Percentiles rank a stretch among this genome's conserved stretches.
Conservation (phyloP, 35 echinoderm and acorn worm species). For the Stichopus chloronotus region DNA sequence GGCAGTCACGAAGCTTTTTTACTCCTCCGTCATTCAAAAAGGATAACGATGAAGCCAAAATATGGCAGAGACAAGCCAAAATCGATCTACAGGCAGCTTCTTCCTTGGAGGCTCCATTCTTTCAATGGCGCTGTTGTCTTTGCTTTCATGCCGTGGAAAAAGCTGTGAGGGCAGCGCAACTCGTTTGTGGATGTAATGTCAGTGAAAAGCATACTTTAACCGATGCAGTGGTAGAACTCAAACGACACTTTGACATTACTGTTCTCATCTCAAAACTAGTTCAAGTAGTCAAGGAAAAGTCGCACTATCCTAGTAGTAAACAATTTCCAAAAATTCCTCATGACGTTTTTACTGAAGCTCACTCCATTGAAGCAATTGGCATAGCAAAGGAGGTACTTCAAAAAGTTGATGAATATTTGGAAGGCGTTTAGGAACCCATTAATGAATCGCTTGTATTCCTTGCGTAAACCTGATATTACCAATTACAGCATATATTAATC, state of each 20-base stretch:
- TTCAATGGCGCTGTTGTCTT: constrained; percentile 1
- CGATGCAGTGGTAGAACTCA: neutral
- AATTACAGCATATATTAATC: too few species aligned
- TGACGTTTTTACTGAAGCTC: neutral
- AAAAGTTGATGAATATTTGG: neutral
- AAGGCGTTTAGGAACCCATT: neutral
- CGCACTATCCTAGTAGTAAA: neutral
- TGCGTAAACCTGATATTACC: too few species aligned
- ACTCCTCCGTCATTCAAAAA: constrained; percentile 18
- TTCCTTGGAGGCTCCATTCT: neutral
- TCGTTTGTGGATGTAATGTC: constrained; percentile 1
- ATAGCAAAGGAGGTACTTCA: neutral
- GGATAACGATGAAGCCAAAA: neutral
- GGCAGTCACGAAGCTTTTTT: neutral
- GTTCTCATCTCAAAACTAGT: neutral
- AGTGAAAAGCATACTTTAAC: neutral
- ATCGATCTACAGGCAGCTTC: constrained; percentile 9
- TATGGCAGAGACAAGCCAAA: constrained; percentile 21
- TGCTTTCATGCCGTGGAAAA: constrained; percentile 6
- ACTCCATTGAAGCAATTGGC: neutral
- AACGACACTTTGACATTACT: neutral
- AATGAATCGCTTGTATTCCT: too few species aligned
- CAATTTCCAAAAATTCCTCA: neutral
- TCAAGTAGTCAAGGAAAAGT: neutral
- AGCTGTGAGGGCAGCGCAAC: neutral